Percentiles rank a stretch among this genome's conserved stretches.
Conservation (phyloP, 2,113 vertebrate genomes). For the Rhegmatorhina hoffmannsi region DNA sequence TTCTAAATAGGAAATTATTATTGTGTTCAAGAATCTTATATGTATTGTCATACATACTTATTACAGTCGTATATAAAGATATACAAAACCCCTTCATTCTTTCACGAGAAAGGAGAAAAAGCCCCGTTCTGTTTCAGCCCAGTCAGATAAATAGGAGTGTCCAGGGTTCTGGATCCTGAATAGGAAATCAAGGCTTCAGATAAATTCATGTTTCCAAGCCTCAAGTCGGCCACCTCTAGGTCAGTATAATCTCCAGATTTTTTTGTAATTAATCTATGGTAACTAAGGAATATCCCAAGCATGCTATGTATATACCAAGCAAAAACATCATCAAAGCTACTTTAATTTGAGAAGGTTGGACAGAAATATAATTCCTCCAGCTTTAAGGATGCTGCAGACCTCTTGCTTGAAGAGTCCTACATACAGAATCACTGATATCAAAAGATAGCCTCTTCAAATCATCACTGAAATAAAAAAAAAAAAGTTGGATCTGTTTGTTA, state of each 20-base stretch:
- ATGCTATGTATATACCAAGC: neutral
- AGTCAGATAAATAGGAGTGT: neutral
- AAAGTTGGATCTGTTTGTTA: neutral
- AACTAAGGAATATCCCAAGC: neutral
- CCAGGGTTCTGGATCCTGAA: neutral
- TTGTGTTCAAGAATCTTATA: neutral
- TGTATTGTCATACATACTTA: neutral
- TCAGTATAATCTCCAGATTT: neutral
- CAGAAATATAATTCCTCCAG: neutral
- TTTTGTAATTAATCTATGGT: neutral
- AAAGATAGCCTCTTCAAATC: neutral
- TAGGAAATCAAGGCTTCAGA: neutral
- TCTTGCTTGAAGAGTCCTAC: neutral
- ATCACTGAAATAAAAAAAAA: neutral
- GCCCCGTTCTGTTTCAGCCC: fast-evolving
- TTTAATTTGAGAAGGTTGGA: neutral
- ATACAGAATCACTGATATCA: neutral
- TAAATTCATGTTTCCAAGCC: neutral
- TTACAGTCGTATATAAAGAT: neutral
- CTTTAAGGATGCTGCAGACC: neutral
- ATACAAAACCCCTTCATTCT: neutral
- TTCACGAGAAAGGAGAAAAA: neutral
- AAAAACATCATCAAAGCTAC: neutral
- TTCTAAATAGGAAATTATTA: neutral
- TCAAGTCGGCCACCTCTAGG: neutral